phyloP scores from a whole-genome alignment of 2,888 invertebrate species.

The Creontiades dilutus region DNA sequence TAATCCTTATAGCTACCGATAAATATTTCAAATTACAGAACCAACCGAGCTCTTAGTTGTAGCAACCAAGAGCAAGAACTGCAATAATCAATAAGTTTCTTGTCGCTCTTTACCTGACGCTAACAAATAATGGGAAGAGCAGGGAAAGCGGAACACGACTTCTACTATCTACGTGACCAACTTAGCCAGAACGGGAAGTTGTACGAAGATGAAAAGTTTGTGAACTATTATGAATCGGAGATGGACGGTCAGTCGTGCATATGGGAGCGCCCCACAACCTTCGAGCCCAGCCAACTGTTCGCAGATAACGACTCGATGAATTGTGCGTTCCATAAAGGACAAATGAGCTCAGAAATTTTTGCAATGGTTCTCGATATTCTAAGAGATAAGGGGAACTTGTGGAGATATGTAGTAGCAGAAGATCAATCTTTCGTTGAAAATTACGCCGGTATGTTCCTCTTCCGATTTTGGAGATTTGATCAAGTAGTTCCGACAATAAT shows the following conservation, averaged over 20 bases:
- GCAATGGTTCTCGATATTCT: conserved; percentile 21
- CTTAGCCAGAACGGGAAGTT: not conserved
- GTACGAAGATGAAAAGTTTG: conserved; percentile 21
- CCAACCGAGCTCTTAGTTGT: too few relatives aligned
- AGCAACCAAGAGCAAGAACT: too few relatives aligned
- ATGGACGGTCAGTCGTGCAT: not conserved
- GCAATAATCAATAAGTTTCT: too few relatives aligned
- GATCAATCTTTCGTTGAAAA: conserved; percentile 19
- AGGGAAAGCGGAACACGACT: not conserved
- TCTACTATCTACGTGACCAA: conserved; percentile 37
- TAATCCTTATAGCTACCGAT: too few relatives aligned
- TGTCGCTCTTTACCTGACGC: too few relatives aligned
- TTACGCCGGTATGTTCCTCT: conserved; percentile 55
- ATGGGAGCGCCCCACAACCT: conserved; percentile 22
- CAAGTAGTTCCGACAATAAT: not conserved
- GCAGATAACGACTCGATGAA: not conserved
- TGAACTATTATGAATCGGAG: not conserved
- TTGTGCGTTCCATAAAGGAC: not conserved
- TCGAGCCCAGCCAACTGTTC: not conserved
- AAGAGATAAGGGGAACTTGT: not conserved
- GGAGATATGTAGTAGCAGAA: conserved; percentile 31
- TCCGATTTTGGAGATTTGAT: conserved; percentile 40
- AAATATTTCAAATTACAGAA: too few relatives aligned
- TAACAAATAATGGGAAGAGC: not conserved
- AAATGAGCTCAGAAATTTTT: not conserved